A percentile compares a stretch with the other conserved stretches of the same genome.
These are phyloP conservation scores for Delphinus delphis DNA, from an alignment of 2,113 vertebrate species.

Conservation along the genomic window DNA sequence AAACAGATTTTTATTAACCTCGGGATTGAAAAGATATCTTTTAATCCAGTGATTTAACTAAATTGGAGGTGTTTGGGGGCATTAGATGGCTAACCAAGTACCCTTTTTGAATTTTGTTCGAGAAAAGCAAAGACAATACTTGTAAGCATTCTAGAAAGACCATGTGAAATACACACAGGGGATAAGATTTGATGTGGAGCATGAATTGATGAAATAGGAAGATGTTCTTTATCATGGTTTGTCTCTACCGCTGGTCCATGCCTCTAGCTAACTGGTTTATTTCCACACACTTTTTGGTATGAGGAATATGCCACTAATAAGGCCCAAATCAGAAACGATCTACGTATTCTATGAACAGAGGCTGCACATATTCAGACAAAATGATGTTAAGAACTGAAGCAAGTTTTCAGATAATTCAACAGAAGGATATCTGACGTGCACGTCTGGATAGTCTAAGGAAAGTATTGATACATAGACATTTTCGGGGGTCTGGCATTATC, in stretches of 20 bases:
- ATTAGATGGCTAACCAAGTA: neutral
- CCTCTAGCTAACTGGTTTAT: neutral
- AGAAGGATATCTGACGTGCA: neutral
- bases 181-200: neutral
- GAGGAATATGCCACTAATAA: neutral
- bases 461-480: neutral
- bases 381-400: neutral
- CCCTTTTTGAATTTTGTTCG: neutral
- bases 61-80: neutral
- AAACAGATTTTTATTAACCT: constrained; percentile 53
- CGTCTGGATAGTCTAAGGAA: neutral
- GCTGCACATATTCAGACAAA: neutral
- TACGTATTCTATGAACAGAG: neutral
- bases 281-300: neutral
- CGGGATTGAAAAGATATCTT: neutral
- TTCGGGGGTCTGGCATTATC: neutral
- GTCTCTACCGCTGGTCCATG: neutral
- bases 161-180: neutral
- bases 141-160: neutral
- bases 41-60: neutral
- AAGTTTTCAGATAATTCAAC: neutral
- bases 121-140: neutral
- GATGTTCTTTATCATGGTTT: neutral
- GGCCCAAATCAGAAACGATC: neutral
- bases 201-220: neutral